A percentile compares a stretch with the other conserved stretches of the same genome.
These are phyloP conservation scores for Callyntrura guangdongensis DNA, from an alignment of 2,888 invertebrate genomes.

Conservation along the genomic window DNA sequence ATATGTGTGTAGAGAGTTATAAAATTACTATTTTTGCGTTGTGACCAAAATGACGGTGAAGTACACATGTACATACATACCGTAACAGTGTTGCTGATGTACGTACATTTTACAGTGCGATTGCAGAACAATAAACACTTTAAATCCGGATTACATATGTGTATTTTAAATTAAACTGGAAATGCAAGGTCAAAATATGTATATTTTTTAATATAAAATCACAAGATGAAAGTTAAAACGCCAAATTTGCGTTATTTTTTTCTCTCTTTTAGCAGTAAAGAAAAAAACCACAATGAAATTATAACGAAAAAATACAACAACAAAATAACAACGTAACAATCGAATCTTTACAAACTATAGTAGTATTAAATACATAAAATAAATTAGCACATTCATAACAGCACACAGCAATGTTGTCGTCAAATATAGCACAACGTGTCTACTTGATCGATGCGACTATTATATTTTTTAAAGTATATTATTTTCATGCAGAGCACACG, in stretches of 20 bases:
- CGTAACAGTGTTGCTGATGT: background rate
- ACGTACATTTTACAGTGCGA: background rate
- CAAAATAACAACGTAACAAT: conserved; percentile 26
- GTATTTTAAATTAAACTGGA: conserved; percentile 57
- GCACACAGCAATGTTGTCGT: background rate
- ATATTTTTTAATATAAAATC: conserved; percentile 54
- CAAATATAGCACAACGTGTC: too few species aligned
- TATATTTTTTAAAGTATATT: background rate
- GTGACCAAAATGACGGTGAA: background rate
- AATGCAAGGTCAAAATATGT: conserved; percentile 68
- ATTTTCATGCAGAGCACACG: conserved; percentile 9
- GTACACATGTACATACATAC: background rate
- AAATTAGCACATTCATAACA: conserved; percentile 34
- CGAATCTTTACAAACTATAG: background rate
- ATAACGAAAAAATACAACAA: conserved; percentile 32
- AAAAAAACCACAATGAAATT: conserved; percentile 25
- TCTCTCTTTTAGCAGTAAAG: background rate
- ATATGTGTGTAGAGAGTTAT: background rate
- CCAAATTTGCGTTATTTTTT: background rate
- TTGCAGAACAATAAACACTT: conserved; percentile 25
- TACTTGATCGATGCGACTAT: conserved; percentile 5
- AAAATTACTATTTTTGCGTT: conserved; percentile 23
- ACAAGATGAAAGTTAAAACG: conserved; percentile 51
- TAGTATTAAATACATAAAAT: conserved; percentile 25
- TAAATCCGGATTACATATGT: conserved; percentile 1